These are phyloP conservation scores for Phaethornis superciliosus DNA, from an alignment of 2,113 vertebrate species.

Conservation along the genomic window DNA sequence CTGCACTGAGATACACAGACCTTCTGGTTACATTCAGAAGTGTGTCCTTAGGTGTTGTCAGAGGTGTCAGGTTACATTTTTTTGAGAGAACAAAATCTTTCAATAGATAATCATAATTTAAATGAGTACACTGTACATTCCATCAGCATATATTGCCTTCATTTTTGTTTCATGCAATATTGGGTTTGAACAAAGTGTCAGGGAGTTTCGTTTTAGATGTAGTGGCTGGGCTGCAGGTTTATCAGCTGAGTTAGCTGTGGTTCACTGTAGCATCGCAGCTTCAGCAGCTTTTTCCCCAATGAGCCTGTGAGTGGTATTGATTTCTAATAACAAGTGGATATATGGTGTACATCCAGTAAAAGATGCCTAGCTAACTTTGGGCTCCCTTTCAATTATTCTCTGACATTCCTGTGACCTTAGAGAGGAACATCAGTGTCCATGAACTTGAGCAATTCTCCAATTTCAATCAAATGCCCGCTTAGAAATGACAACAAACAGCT, in stretches of 20 bases:
- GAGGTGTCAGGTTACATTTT: too few species aligned
- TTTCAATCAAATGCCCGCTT: not conserved
- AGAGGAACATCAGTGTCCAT: not conserved
- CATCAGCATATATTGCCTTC: not conserved
- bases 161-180: not conserved
- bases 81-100: not conserved
- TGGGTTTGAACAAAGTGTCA: not conserved
- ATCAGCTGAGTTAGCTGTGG: slow-evolving; percentile 6
- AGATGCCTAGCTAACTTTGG: slow-evolving; percentile 38
- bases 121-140: not conserved
- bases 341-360: slow-evolving; percentile 41
- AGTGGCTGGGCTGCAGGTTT: not conserved
- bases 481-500: not conserved
- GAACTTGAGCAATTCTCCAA: slow-evolving; percentile 1
- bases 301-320: slow-evolving; percentile 50
- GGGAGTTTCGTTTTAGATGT: not conserved
- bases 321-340: slow-evolving; percentile 60
- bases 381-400: slow-evolving; percentile 43
- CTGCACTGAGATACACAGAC: slow-evolving; percentile 5
- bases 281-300: slow-evolving; percentile 44
- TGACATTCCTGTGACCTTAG: slow-evolving; percentile 57
- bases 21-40: slow-evolving; percentile 13
- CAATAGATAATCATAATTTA: slow-evolving; percentile 8
- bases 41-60: too few species aligned
- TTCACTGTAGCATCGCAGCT: not conserved